Conservation (phyloP, 2,113 vertebrate species). For the Sturnira hondurensis region DNA sequence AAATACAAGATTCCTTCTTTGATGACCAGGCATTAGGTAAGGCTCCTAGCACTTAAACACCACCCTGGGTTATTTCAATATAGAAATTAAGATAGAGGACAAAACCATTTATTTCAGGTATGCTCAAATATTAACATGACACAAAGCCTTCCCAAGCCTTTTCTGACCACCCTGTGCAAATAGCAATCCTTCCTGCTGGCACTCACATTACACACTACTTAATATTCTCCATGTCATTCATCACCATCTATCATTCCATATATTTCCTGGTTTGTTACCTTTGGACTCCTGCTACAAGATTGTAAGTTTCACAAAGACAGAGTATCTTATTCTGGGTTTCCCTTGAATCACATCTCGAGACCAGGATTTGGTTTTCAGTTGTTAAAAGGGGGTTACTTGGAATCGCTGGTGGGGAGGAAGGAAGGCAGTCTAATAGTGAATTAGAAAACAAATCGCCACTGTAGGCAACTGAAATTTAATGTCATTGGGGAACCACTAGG, state of each 20-base stretch:
- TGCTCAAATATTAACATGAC: neutral
- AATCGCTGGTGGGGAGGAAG: neutral
- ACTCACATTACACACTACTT: neutral
- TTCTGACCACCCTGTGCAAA: neutral
- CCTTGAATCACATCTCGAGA: neutral
- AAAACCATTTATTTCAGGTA: neutral
- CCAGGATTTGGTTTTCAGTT: neutral
- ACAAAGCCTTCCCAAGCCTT: neutral
- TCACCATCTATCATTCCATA: neutral
- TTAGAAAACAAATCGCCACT: neutral
- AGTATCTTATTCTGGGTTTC: neutral
- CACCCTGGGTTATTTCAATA: neutral
- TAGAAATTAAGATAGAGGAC: neutral
- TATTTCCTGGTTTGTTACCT: neutral
- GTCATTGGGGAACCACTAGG: neutral
- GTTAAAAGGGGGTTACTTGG: neutral
- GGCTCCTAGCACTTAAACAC: neutral
- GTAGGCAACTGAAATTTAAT: neutral
- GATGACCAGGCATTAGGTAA: neutral
- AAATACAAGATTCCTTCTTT: neutral
- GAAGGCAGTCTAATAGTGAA: neutral
- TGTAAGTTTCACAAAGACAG: neutral
- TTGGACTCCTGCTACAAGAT: neutral
- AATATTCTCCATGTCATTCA: neutral
- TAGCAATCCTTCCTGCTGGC: neutral